Conservation (phyloP, 2,113 vertebrate genomes). For the Clarias macrocephalus region DNA sequence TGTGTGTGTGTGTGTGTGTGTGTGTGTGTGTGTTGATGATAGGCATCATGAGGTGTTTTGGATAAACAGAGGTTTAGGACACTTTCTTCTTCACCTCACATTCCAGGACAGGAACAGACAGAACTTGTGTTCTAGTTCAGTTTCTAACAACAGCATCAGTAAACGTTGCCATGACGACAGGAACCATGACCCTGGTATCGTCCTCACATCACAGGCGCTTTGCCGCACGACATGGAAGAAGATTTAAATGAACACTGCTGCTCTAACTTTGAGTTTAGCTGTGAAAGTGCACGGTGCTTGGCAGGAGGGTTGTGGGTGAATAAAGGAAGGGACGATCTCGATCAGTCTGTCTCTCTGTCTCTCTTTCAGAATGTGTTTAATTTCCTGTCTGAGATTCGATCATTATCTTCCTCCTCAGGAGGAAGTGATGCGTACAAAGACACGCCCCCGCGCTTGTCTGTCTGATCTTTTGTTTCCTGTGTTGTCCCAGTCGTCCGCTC, state of each 20-base stretch:
- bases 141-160: not conserved
- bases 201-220: not conserved
- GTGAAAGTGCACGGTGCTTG: not conserved
- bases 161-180: not conserved
- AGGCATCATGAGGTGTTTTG: not conserved
- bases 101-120: not conserved
- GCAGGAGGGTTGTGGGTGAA: not conserved
- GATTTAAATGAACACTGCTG: not conserved
- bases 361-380: not conserved
- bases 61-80: not conserved
- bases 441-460: constrained; percentile 30
- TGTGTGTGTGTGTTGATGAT: not conserved
- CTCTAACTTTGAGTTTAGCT: not conserved
- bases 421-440: constrained; percentile 44
- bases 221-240: not conserved
- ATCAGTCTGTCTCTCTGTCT: not conserved
- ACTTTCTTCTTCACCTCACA: not conserved
- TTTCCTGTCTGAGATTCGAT: not conserved
- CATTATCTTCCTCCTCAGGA: constrained; percentile 1
- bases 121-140: not conserved
- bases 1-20: not conserved
- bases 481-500: constrained; percentile 32
- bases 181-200: no score
- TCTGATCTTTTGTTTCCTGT: constrained; percentile 51
- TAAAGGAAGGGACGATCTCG: not conserved